Base-by-base conservation (phyloP, 2,888 invertebrate genomes). In the Leucophora obtusa region DNA sequence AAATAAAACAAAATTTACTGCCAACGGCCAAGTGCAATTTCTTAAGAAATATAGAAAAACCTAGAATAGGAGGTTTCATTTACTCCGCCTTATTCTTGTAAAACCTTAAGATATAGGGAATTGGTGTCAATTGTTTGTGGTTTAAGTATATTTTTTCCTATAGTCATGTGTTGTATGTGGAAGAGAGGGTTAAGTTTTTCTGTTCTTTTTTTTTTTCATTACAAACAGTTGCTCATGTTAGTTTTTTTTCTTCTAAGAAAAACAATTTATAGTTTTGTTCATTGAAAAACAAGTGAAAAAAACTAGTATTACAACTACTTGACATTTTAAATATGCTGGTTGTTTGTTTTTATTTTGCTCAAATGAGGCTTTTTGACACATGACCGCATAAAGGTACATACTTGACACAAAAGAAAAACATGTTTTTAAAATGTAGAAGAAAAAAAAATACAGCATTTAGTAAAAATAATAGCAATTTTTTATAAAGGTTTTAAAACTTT, bases 1-100 rank as follows among this genome's bases (percentile, higher is more conserved):
- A 51, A 62, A 54, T 65, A 60, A 68, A 35, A 1, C 14, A 50
- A 35, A 51, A 58, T 60, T 65, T 50, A 65, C 28, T 62, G 79
- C 79, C 79, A 74, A 50, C 65, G 73, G 79, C 74, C 79, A 79
- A 79, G 74, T 79, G 59, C 65, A 79, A 70, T 70, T 56, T 65
- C 62, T 79, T 68, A 71, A 74, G 65, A 58, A 66, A 62, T 62
- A 47, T 47, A 59, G 38, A 59, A n/a, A 17, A 38, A 38, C 1
- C 54, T 54, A 47, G 7, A 8, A 59, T 43, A 66, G 66, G 59
- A 59, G 51, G 51, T 66, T 38, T 24, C 74, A 53, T 24, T 18
- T 60, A 60, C 66, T 66, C 66, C 66, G 59, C 59, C 66, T 66
- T 60, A 43, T 53, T n/a, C 58, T 47, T 59, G 58, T 65, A n/a